Evolutionary conservation across 2,797 vertebrate species (phyloP), one percentile per base, ranked within the genome.

Genomic region (Passerculus sandwichensis): DNA sequence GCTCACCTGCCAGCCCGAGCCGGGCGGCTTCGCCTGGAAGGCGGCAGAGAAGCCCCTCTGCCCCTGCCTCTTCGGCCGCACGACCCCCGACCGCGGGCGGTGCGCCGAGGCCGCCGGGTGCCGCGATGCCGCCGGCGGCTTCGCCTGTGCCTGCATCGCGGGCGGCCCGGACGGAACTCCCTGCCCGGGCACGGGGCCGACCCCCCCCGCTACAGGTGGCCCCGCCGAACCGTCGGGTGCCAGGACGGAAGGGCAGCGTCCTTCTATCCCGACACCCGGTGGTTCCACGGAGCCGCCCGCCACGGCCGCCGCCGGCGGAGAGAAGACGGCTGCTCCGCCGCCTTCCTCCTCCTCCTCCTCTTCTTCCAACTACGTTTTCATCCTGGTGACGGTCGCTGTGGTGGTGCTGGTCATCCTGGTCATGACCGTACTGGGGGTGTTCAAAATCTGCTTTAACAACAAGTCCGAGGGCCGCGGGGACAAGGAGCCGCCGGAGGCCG

Each of bases 381-480:
- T 99, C 30, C 97, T 98, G 17, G 97, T 98, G 56, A 92, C 98
- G 65, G 93, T 98, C 21, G 98, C 97, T 0, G 97, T 98, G 27
- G 97, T 97, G 25, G 97, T 94, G 45, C 95, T 99, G 84, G 36
- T 98, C 76, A 86, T 99, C 62, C 86, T 99, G 86, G 76, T 98
- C 89, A 96, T 98, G 88, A 96, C 98, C 2, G 85, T 98, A 4
- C 89, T 98, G 61, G 97, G 97, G 15, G 97, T 97, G 15, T 98
- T 99, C 94, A 98, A 98, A 87, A 97, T 98, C 69, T 99, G 98
- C 93, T 97, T 98, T 92, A 97, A 94, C 12, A 98, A 96, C 56
- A 97, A 80, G 30, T 48, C 96, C 30, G 60, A 82, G n/a, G 34
- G 32, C 60, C 34, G 18, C 21, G 20, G 67, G 15, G 32, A 54